phyloP scores from a whole-genome alignment of 1,140 invertebrate genomes.

The Brachystomella parvula region DNA sequence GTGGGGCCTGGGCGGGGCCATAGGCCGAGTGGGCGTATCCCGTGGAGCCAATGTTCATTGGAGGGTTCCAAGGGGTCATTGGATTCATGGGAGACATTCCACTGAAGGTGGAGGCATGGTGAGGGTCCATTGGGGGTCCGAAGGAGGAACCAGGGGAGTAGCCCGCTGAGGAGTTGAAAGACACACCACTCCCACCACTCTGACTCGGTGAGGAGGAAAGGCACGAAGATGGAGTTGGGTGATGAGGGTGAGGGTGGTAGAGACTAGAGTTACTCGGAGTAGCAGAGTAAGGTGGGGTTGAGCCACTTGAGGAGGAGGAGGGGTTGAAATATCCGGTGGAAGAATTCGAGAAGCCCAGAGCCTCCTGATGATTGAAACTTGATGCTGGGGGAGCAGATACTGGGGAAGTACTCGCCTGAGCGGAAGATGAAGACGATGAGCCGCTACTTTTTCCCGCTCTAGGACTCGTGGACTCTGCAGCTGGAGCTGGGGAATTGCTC shows the following conservation, averaged over 20 bases:
- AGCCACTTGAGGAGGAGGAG: conserved; percentile 1
- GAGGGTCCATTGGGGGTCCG: conserved; percentile 21
- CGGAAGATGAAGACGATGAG: conserved; percentile 8
- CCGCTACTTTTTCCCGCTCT: conserved; percentile 16
- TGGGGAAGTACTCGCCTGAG: conserved; percentile 5
- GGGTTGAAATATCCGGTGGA: conserved; percentile 16
- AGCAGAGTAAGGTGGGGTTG: background rate
- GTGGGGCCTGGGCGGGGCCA: conserved; percentile 15
- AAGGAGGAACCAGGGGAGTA: conserved; percentile 14
- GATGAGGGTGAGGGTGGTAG: conserved; percentile 40
- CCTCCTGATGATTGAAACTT: background rate
- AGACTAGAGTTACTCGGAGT: conserved; percentile 26
- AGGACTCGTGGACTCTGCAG: conserved; percentile 33
- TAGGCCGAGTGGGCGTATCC: conserved; percentile 11
- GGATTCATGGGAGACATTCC: conserved; percentile 27
- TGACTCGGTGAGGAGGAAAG: conserved; percentile 37
- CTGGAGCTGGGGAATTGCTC: conserved; percentile 16
- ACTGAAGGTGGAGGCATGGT: conserved; percentile 18
- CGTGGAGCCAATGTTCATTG: conserved; percentile 5
- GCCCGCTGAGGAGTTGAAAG: conserved; percentile 34
- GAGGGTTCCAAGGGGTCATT: conserved; percentile 29
- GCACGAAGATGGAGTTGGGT: conserved; percentile 37
- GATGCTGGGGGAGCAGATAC: conserved; percentile 6
- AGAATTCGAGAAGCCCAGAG: background rate
- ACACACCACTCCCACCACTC: conserved; percentile 37